Evolutionary conservation across 1,140 invertebrate species (phyloP).

Genomic region (Drosophila pandora): DNA sequence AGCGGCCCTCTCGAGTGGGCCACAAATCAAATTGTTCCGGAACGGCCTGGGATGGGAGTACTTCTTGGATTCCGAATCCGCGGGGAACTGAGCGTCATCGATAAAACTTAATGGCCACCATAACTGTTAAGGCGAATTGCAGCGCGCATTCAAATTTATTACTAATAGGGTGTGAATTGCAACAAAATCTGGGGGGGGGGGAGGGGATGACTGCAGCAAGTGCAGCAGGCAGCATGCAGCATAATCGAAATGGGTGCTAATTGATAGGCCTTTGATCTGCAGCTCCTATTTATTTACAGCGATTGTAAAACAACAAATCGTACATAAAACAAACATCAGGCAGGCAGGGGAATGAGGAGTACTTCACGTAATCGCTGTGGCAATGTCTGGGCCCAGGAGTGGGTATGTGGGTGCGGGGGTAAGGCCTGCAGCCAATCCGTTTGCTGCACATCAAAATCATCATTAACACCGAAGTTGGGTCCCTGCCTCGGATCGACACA

Average conservation of each 20-base stretch:
- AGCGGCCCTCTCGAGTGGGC: slow-evolving; percentile 64
- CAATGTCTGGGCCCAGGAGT: slow-evolving; percentile 32
- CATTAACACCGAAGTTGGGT: slow-evolving; percentile 64
- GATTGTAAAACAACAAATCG: slow-evolving; percentile 76
- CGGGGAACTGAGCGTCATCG: slow-evolving; percentile 61
- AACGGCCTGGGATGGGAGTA: not conserved
- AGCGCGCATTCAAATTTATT: slow-evolving; percentile 78
- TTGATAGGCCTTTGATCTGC: slow-evolving; percentile 79
- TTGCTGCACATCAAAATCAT: slow-evolving; percentile 82
- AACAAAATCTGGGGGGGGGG: slow-evolving; percentile 12
- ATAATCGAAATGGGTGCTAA: slow-evolving; percentile 79
- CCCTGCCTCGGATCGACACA: slow-evolving; percentile 10
- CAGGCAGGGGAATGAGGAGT: slow-evolving; percentile 20
- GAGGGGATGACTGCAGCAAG: slow-evolving; percentile 31
- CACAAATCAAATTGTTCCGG: slow-evolving; percentile 69
- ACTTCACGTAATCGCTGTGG: slow-evolving; percentile 72
- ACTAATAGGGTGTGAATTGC: slow-evolving; percentile 82
- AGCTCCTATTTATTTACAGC: slow-evolving; percentile 75
- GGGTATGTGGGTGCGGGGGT: slow-evolving; percentile 9
- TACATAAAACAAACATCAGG: slow-evolving; percentile 71
- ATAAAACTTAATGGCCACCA: slow-evolving; percentile 80
- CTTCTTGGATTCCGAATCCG: slow-evolving; percentile 4
- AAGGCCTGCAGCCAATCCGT: slow-evolving; percentile 67
- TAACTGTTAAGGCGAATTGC: slow-evolving; percentile 71
- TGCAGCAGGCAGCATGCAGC: slow-evolving; percentile 68